Evolutionary conservation across 2,888 invertebrate species (phyloP).

Genomic region (Hypomecis punctinalis): DNA sequence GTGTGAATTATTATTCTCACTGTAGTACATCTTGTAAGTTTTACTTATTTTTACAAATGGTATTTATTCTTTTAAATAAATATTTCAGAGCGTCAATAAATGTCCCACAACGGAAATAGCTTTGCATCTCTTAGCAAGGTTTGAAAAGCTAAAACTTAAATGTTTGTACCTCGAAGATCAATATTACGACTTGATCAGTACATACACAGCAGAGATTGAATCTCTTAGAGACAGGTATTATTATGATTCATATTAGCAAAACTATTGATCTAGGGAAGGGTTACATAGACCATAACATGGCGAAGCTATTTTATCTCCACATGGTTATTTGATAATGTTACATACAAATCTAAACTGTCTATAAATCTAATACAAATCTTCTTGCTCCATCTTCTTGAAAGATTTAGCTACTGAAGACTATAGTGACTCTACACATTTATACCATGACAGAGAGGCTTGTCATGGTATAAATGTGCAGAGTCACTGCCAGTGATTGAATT

Average conservation of each 20-base stretch:
- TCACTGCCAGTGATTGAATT: no score
- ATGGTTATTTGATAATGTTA: no score
- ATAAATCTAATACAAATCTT: no score
- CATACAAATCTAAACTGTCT: no score
- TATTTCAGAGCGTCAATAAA: constrained; percentile 71
- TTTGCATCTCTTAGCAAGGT: constrained; percentile 82
- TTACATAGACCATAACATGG: no score
- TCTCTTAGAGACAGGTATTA: constrained; percentile 86
- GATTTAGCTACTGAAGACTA: no score
- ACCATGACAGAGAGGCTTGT: no score
- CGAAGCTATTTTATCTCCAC: no score
- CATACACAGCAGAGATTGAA: constrained; percentile 89
- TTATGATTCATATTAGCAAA: background rate
- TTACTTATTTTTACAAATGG: background rate
- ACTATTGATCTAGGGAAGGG: no score
- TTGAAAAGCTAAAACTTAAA: constrained; percentile 89
- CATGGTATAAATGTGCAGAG: no score
- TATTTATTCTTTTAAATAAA: background rate
- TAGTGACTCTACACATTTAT: no score
- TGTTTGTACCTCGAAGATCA: constrained; percentile 90
- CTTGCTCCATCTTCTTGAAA: no score
- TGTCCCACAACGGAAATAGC: constrained; percentile 83
- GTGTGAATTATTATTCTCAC: background rate
- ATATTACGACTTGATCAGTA: constrained; percentile 88
- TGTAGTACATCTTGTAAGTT: background rate